Conservation (phyloP, 2,888 invertebrate genomes). For the Nymphalis c-album region DNA sequence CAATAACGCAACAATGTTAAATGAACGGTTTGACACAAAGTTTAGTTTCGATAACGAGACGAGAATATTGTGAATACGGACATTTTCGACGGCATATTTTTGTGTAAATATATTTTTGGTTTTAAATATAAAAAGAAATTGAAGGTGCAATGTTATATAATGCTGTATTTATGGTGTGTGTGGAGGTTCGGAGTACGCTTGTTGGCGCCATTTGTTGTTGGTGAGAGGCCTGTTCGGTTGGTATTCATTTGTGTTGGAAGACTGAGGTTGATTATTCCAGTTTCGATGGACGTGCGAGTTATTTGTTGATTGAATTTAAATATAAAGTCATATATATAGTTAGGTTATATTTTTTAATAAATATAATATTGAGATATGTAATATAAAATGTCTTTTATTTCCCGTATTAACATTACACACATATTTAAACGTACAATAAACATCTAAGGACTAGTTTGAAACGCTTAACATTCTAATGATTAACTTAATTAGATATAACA, state of each 20-base stretch:
- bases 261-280: constrained; percentile 81
- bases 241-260: constrained; percentile 77
- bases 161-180: constrained; percentile 56
- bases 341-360: constrained; percentile 82
- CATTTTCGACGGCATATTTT: constrained; percentile 64
- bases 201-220: constrained; percentile 60
- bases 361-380: constrained; percentile 82
- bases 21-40: neutral
- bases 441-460: constrained; percentile 33
- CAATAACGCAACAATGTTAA: constrained; percentile 5
- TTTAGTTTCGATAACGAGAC: constrained; percentile 32
- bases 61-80: constrained; percentile 48
- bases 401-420: neutral
- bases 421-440: constrained; percentile 18
- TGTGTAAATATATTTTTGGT: constrained; percentile 64
- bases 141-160: constrained; percentile 79
- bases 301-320: constrained; percentile 81
- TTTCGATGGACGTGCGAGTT: constrained; percentile 78
- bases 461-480: neutral
- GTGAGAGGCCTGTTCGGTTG: constrained; percentile 62
- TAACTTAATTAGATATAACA: neutral
- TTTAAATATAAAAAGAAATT: constrained; percentile 58
- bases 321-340: constrained; percentile 82
- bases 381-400: constrained; percentile 66
- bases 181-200: constrained; percentile 50